Conservation (phyloP, 1,140 invertebrate species). For the Hylaeus anthracinus region DNA sequence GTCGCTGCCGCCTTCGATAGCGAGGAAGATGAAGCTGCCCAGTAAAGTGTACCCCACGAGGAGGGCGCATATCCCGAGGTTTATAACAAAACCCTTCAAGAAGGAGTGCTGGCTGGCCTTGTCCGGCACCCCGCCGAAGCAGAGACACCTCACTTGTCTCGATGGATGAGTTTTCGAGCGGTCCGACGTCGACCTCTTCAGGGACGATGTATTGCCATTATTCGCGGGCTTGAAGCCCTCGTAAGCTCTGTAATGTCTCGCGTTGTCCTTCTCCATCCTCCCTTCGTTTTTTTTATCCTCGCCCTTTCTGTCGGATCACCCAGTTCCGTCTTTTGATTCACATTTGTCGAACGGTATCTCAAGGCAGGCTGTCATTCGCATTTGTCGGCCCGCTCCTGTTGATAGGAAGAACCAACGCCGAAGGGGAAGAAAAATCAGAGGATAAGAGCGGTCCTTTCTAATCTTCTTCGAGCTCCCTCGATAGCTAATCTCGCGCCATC, state of each 20-base stretch:
- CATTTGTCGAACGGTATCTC: conserved; percentile 45
- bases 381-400: conserved; percentile 9
- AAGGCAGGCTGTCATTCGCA: conserved; percentile 9
- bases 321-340: conserved; percentile 23
- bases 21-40: conserved; percentile 95
- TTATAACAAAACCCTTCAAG: conserved; percentile 89
- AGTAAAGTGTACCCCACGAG: conserved; percentile 94
- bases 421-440: conserved; percentile 3
- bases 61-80: conserved; percentile 92
- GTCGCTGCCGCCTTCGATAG: conserved; percentile 90
- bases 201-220: conserved; percentile 79
- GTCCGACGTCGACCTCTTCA: conserved; percentile 73
- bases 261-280: conserved; percentile 73
- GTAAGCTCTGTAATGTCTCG: conserved; percentile 77
- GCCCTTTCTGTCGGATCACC: conserved; percentile 34
- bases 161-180: conserved; percentile 58
- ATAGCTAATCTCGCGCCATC: conserved; percentile 5
- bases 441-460: conserved; percentile 4
- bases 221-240: conserved; percentile 79
- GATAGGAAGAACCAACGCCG: not conserved
- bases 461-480: not conserved
- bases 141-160: conserved; percentile 83
- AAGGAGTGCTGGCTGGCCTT: conserved; percentile 85
- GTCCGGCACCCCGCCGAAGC: conserved; percentile 84
- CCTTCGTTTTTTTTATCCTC: not conserved